These are phyloP conservation scores for Antheraea yamamai DNA, from an alignment of 2,888 invertebrate genomes.

Conservation along the genomic window DNA sequence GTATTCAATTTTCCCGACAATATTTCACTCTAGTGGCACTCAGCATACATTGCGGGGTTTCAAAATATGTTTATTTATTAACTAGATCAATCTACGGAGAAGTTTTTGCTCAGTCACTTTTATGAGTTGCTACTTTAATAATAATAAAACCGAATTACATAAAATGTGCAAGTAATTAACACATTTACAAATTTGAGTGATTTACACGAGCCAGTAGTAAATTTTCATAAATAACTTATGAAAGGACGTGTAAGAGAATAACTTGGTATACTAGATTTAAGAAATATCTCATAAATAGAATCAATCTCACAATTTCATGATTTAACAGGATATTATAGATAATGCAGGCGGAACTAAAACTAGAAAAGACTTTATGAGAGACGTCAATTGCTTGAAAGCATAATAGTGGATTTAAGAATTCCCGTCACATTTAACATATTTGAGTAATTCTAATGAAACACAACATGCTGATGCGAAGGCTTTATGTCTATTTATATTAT, in stretches of 20 bases:
- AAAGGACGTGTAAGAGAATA: not conserved
- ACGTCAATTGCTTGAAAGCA: not conserved
- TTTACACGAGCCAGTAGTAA: not conserved
- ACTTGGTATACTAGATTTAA: not conserved
- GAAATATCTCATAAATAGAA: not conserved
- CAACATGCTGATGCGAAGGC: not conserved
- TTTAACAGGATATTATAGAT: not conserved
- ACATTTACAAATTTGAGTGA: too few relatives aligned
- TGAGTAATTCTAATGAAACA: not conserved
- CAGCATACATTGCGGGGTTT: conserved; percentile 52
- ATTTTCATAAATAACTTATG: not conserved
- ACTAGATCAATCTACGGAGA: conserved; percentile 24
- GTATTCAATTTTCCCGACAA: conserved; percentile 74
- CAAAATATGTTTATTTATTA: conserved; percentile 51
- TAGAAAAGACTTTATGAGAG: too few relatives aligned
- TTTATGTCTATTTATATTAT: not conserved
- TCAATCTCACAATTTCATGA: not conserved
- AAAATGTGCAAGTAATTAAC: too few relatives aligned
- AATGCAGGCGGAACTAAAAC: not conserved
- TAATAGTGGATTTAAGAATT: not conserved
- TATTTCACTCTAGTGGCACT: conserved; percentile 66
- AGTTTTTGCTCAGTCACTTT: conserved; percentile 7
- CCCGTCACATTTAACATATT: not conserved
- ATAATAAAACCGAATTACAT: not conserved
- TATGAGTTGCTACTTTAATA: not conserved